Evolutionary conservation across 1,140 invertebrate genomes (phyloP).

Genomic region (Drosophila subobscura): DNA sequence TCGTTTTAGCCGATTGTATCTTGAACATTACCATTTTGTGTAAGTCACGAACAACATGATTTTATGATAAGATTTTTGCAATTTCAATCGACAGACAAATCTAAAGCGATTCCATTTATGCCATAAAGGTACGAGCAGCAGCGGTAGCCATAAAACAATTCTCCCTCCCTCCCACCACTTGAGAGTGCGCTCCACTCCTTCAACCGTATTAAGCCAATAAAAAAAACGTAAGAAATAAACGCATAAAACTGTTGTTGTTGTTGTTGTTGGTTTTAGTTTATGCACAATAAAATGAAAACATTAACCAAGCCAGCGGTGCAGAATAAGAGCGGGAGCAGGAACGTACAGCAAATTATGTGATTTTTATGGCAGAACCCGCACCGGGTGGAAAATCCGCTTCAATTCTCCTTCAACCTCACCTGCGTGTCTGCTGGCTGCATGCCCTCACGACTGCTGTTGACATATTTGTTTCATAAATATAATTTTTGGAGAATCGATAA

Average conservation of each 20-base stretch:
- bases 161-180: constrained; percentile 9
- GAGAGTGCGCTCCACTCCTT: constrained; percentile 1
- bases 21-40: constrained; percentile 19
- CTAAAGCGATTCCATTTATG: constrained; percentile 16
- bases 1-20: constrained; percentile 46
- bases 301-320: constrained; percentile 38
- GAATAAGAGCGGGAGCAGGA: constrained; percentile 5
- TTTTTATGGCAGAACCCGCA: constrained; percentile 55
- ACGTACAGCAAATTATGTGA: constrained; percentile 46
- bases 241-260: constrained; percentile 53
- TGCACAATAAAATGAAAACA: constrained; percentile 70
- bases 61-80: constrained; percentile 68
- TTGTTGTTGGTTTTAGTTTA: constrained; percentile 56
- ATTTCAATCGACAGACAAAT: constrained; percentile 57
- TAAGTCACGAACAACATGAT: constrained; percentile 53
- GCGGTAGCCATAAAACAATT: constrained; percentile 45
- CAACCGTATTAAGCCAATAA: constrained; percentile 53
- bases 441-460: constrained; percentile 23
- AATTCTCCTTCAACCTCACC: not conserved
- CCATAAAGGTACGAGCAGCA: constrained; percentile 8
- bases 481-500: constrained; percentile 50
- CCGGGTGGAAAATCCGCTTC: constrained; percentile 10
- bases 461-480: constrained; percentile 62
- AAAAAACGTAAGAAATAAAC: constrained; percentile 12
- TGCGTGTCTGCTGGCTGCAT: no score